Evolutionary conservation across 1,140 invertebrate genomes (phyloP).

Genomic region (Theocolax elegans): DNA sequence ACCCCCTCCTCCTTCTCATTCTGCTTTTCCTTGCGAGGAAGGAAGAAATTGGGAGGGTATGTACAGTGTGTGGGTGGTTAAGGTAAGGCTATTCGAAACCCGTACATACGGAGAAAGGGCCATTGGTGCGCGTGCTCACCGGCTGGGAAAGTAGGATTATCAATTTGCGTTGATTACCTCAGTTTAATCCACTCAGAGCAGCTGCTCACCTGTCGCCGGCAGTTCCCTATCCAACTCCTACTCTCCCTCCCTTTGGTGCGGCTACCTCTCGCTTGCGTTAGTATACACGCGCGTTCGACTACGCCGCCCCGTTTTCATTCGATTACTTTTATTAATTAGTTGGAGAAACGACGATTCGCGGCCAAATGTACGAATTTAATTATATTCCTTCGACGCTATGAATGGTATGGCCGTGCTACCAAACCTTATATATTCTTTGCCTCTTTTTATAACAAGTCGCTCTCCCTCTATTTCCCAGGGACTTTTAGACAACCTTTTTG

Average conservation of each 20-base stretch:
- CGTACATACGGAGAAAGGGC: not conserved
- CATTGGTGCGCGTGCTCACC: not conserved
- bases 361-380: constrained; percentile 59
- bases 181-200: constrained; percentile 63
- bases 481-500: no score
- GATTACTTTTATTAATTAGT: constrained; percentile 64
- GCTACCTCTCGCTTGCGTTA: no score
- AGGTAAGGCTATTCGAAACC: constrained; percentile 2
- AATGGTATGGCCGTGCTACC: no score
- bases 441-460: no score
- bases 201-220: constrained; percentile 59
- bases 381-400: constrained; percentile 43
- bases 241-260: not conserved
- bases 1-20: not conserved
- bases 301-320: constrained; percentile 50
- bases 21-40: not conserved
- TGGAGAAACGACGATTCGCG: constrained; percentile 36
- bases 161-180: constrained; percentile 64
- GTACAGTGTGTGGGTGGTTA: no score
- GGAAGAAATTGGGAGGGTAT: not conserved
- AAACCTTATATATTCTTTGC: no score
- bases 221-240: constrained; percentile 38
- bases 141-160: constrained; percentile 58
- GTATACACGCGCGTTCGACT: no score
- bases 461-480: not conserved